Evolutionary conservation across 2,888 invertebrate species (phyloP).

Genomic region (Agrochola lychnidis): DNA sequence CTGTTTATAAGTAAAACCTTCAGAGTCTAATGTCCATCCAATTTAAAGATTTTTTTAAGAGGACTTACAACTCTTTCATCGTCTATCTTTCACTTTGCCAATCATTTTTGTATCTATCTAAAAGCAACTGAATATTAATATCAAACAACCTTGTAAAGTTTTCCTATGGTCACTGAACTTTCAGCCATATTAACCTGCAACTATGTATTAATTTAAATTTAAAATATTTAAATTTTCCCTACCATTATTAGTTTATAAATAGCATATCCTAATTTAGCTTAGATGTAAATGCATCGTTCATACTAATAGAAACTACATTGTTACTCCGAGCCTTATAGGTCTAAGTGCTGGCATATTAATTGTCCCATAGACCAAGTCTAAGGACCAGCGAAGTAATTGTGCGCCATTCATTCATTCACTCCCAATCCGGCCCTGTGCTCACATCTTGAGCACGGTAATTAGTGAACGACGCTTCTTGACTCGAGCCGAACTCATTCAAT

Average conservation of each 20-base stretch:
- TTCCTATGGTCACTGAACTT: background rate
- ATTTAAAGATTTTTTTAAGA: background rate
- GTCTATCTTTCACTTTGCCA: background rate
- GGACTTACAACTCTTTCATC: background rate
- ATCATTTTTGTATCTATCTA: background rate
- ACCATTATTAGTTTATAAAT: background rate
- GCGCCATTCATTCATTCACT: constrained; percentile 57
- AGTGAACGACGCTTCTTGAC: constrained; percentile 65
- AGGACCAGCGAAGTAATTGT: constrained; percentile 51
- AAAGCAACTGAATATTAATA: background rate
- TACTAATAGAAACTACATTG: constrained; percentile 39
- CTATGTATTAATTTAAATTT: no score
- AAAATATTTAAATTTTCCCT: background rate
- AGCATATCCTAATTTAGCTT: constrained; percentile 25
- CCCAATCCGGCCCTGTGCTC: constrained; percentile 55
- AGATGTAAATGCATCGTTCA: constrained; percentile 18
- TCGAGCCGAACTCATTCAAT: constrained; percentile 67
- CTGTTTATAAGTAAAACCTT: background rate
- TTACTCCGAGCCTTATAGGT: constrained; percentile 41
- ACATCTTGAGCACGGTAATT: constrained; percentile 65
- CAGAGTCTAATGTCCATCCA: background rate
- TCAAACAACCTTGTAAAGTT: background rate
- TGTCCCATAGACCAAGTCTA: constrained; percentile 46
- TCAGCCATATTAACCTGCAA: background rate
- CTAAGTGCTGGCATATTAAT: constrained; percentile 56